These are phyloP conservation scores for Theristicus caerulescens DNA, from an alignment of 2,113 vertebrate genomes.

Conservation along the genomic window DNA sequence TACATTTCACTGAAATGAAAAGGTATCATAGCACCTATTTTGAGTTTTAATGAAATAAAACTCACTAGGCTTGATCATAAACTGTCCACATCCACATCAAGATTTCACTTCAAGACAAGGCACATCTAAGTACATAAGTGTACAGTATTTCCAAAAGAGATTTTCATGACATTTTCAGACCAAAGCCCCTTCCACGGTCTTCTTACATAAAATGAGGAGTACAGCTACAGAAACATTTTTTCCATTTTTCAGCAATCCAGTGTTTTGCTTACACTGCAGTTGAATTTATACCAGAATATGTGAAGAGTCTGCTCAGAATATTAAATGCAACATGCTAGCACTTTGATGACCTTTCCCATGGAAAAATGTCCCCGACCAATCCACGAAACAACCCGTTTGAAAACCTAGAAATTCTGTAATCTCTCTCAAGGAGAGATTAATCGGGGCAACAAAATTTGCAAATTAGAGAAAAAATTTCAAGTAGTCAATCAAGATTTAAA, in stretches of 20 bases:
- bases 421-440: not conserved
- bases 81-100: not conserved
- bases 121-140: not conserved
- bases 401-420: not conserved
- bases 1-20: not conserved
- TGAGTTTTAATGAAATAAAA: not conserved
- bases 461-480: not conserved
- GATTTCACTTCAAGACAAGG: not conserved
- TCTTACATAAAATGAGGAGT: not conserved
- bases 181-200: not conserved
- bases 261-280: not conserved
- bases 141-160: not conserved
- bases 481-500: not conserved
- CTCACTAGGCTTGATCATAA: not conserved
- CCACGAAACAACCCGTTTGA: rapidly evolving
- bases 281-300: not conserved
- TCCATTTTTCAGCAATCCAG: not conserved
- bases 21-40: not conserved
- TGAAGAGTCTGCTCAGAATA: not conserved
- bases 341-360: not conserved
- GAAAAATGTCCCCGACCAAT: not conserved
- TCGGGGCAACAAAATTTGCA: not conserved
- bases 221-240: not conserved
- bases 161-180: not conserved
- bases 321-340: not conserved